These are phyloP conservation scores for Agrochola lota DNA, from an alignment of 2,888 invertebrate genomes.

Conservation along the genomic window DNA sequence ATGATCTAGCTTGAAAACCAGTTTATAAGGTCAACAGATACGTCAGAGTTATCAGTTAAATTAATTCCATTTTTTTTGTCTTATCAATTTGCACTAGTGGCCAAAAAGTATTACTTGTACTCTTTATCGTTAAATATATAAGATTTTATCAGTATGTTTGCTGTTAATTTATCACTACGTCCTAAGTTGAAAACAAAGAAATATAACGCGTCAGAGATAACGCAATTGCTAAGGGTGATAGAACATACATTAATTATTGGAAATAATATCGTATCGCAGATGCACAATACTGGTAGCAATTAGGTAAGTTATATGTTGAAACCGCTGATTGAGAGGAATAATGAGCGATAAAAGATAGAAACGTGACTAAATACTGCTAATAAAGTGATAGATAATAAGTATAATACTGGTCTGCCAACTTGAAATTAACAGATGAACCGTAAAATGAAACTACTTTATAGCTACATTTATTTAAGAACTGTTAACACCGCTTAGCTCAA, in stretches of 20 bases:
- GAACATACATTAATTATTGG: conserved; percentile 20
- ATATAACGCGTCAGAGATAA: conserved; percentile 41
- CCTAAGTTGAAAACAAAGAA: conserved; percentile 51
- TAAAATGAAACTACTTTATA: neutral
- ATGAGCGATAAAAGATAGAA: conserved; percentile 32
- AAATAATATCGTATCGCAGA: conserved; percentile 27
- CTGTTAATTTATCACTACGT: conserved; percentile 39
- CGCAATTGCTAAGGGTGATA: conserved; percentile 24
- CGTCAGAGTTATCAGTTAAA: conserved; percentile 24
- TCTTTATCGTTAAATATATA: conserved; percentile 41
- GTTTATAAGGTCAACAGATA: conserved; percentile 28
- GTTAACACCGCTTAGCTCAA: conserved; percentile 28
- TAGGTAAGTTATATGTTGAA: conserved; percentile 35
- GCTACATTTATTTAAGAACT: conserved; percentile 9
- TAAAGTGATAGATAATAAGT: conserved; percentile 23
- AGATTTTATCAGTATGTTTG: conserved; percentile 40
- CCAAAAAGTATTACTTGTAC: conserved; percentile 18
- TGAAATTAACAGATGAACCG: conserved; percentile 10
- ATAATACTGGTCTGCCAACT: conserved; percentile 7
- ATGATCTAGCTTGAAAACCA: conserved; percentile 25
- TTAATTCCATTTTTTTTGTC: conserved; percentile 30
- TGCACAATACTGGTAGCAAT: conserved; percentile 28
- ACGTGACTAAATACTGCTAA: conserved; percentile 47
- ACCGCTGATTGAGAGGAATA: conserved; percentile 44
- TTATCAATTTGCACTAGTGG: conserved; percentile 51